Evolutionary conservation across 2,113 vertebrate species (phyloP).

Genomic region (Epinephelus cyanopodus): DNA sequence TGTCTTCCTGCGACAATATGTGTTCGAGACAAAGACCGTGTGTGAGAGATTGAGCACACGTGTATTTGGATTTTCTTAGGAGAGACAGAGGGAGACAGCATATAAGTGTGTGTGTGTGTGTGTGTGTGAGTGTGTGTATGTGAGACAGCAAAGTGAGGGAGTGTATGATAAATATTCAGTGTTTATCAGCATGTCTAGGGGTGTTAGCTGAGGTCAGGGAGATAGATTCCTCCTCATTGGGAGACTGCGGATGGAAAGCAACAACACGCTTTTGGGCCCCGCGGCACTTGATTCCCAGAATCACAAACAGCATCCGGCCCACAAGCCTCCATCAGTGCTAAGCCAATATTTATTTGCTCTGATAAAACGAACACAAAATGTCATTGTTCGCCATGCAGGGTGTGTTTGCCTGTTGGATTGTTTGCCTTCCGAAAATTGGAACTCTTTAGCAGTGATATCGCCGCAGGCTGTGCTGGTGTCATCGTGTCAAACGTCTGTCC

Average conservation of each 20-base stretch:
- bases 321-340: constrained; percentile 56
- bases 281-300: constrained; percentile 61
- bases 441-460: constrained; percentile 42
- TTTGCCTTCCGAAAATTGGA: constrained; percentile 62
- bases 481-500: constrained; percentile 47
- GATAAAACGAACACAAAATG: constrained; percentile 71
- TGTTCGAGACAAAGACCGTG: constrained; percentile 4
- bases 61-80: constrained; percentile 30
- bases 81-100: not conserved
- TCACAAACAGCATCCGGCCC: constrained; percentile 63
- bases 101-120: constrained; percentile 3
- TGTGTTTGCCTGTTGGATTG: constrained; percentile 45
- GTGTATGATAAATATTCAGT: constrained; percentile 73
- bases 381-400: constrained; percentile 50
- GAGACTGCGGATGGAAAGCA: constrained; percentile 51
- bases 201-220: constrained; percentile 66
- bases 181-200: constrained; percentile 67
- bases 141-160: not conserved
- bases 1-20: constrained; percentile 17
- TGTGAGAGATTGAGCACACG: constrained; percentile 9
- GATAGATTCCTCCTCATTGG: constrained; percentile 61
- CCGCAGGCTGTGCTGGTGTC: constrained; percentile 33
- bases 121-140: not conserved
- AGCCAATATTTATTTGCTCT: constrained; percentile 72
- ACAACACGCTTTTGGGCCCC: constrained; percentile 45